Conservation (phyloP, 2,113 vertebrate species). For the Colaptes auratus region DNA sequence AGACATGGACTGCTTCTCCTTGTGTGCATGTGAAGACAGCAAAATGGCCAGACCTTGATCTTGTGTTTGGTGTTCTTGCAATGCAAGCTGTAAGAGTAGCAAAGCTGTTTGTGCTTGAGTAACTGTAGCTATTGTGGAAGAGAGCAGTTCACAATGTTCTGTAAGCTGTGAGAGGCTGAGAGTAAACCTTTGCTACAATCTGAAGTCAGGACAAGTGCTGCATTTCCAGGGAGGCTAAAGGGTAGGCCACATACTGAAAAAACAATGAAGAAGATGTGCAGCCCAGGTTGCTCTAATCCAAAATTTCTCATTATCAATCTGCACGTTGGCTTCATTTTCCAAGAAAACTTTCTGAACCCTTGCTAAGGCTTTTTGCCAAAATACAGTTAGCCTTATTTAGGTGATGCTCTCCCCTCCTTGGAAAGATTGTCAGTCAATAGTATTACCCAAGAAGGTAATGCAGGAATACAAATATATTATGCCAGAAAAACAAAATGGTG, state of each 20-base stretch:
- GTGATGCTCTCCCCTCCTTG: not conserved
- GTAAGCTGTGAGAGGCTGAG: not conserved
- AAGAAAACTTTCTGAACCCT: not conserved
- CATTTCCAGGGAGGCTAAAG: not conserved
- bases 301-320: not conserved
- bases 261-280: not conserved
- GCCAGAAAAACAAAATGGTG: not conserved
- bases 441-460: not conserved
- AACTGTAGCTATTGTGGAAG: not conserved
- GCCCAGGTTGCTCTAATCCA: not conserved
- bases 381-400: not conserved
- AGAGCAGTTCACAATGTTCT: not conserved
- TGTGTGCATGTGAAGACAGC: not conserved
- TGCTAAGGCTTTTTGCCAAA: not conserved
- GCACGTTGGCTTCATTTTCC: not conserved
- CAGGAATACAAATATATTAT: not conserved
- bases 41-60: not conserved
- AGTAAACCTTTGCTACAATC: not conserved
- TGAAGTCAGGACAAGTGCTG: not conserved
- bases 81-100: not conserved
- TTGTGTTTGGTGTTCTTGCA: not conserved
- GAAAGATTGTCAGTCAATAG: not conserved
- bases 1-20: not conserved
- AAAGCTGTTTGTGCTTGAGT: not conserved
- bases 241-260: not conserved